Percentiles rank a stretch among this genome's conserved stretches.
These are phyloP conservation scores for Elachura formosa DNA, from an alignment of 2,113 vertebrate species.

Conservation along the genomic window DNA sequence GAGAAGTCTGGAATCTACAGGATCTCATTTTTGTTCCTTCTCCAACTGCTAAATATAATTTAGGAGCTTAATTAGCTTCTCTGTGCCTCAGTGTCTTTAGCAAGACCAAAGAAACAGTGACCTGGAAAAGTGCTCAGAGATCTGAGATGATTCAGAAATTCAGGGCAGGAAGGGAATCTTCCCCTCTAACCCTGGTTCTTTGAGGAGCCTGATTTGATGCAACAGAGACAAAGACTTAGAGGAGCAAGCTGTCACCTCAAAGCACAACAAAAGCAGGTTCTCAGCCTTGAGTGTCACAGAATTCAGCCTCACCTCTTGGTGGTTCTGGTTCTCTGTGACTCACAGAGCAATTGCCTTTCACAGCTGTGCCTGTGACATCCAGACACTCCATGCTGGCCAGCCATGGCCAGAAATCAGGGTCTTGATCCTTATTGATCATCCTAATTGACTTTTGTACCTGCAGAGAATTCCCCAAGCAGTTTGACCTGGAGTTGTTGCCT, in stretches of 20 bases:
- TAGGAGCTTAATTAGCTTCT: neutral
- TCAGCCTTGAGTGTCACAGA: neutral
- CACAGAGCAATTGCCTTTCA: neutral
- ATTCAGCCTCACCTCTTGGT: rapidly evolving
- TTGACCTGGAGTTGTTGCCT: neutral
- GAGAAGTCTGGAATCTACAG: neutral
- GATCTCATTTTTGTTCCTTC: neutral
- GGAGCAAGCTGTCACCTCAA: neutral
- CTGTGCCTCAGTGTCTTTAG: neutral
- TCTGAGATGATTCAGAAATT: neutral
- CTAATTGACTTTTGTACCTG: neutral
- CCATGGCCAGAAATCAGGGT: neutral
- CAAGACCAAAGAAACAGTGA: neutral
- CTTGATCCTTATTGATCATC: neutral
- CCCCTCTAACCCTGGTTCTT: neutral
- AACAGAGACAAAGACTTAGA: neutral
- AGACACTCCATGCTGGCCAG: neutral
- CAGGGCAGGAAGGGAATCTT: neutral
- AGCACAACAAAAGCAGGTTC: neutral
- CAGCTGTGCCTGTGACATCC: neutral
- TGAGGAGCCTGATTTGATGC: neutral
- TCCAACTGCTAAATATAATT: neutral
- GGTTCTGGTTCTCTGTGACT: neutral
- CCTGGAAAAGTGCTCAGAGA: neutral
- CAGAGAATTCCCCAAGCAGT: neutral